Evolutionary conservation across 2,888 invertebrate genomes (phyloP).

Genomic region (Drosophila imparisetae): DNA sequence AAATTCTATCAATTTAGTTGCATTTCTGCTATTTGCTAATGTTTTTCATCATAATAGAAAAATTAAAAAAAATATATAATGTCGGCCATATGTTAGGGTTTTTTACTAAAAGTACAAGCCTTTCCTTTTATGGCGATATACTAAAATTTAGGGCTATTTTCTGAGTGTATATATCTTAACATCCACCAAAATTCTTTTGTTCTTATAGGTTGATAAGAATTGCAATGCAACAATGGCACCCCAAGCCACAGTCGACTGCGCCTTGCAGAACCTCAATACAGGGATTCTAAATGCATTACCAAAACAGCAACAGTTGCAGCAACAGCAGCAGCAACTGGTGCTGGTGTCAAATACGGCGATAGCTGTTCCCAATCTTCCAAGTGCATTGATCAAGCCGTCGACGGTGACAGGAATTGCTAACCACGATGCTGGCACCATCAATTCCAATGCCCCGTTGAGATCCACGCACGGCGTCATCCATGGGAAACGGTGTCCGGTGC

Average conservation of each 20-base stretch:
- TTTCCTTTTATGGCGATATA: background rate
- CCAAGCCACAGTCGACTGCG: conserved; percentile 57
- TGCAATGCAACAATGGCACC: conserved; percentile 87
- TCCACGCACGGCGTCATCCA: conserved; percentile 46
- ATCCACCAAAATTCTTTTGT: background rate
- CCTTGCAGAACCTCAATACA: conserved; percentile 68
- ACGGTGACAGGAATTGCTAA: conserved; percentile 47
- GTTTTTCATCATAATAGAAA: too few relatives aligned
- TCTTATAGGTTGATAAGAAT: conserved; percentile 87
- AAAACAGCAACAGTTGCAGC: conserved; percentile 56
- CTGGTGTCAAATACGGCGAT: conserved; percentile 52
- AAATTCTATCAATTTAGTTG: background rate
- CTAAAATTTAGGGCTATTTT: background rate
- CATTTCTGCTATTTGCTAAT: too few relatives aligned
- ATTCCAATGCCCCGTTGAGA: conserved; percentile 20
- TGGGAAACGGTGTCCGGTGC: conserved; percentile 40
- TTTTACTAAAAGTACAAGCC: background rate
- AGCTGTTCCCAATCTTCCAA: conserved; percentile 51
- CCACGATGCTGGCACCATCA: conserved; percentile 22
- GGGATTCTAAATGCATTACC: conserved; percentile 76
- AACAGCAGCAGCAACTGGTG: conserved; percentile 58
- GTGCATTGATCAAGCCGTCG: conserved; percentile 65
- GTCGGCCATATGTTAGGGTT: too few relatives aligned
- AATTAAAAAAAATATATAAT: too few relatives aligned
- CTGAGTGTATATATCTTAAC: background rate